These are phyloP conservation scores for Metallyticus violacea DNA, from an alignment of 2,888 invertebrate genomes.

Conservation along the genomic window DNA sequence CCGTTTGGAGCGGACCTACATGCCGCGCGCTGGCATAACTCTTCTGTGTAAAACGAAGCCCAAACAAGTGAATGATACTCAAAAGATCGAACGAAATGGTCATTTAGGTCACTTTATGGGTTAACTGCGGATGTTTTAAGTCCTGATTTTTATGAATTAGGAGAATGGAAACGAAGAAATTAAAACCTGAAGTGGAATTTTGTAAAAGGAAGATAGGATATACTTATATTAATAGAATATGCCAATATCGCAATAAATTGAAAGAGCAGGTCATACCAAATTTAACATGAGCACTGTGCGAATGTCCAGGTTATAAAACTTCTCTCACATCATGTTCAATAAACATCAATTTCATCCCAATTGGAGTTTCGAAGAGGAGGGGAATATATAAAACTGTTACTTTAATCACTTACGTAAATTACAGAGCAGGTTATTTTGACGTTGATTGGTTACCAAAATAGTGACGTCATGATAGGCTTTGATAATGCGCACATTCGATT, in stretches of 20 bases:
- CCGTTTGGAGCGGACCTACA: no score
- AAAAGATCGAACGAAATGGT: no score
- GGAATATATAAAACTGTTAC: not conserved
- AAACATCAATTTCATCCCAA: not conserved
- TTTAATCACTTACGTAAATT: not conserved
- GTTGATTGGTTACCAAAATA: not conserved
- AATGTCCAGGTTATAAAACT: not conserved
- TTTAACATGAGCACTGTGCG: not conserved
- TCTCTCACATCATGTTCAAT: not conserved
- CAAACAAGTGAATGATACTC: no score
- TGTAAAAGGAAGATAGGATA: not conserved
- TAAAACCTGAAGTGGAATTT: no score
- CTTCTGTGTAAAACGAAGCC: no score
- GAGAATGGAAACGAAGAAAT: no score
- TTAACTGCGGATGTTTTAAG: no score
- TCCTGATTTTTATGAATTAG: no score
- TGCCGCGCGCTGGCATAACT: no score
- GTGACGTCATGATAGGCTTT: not conserved
- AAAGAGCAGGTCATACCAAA: not conserved
- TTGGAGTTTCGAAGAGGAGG: not conserved
- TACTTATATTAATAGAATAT: not conserved
- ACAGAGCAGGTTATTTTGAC: not conserved
- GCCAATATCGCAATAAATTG: not conserved
- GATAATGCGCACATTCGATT: not conserved
- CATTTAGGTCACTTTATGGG: no score